These are phyloP conservation scores for Limanda limanda DNA, from an alignment of 2,113 vertebrate genomes.

Conservation along the genomic window DNA sequence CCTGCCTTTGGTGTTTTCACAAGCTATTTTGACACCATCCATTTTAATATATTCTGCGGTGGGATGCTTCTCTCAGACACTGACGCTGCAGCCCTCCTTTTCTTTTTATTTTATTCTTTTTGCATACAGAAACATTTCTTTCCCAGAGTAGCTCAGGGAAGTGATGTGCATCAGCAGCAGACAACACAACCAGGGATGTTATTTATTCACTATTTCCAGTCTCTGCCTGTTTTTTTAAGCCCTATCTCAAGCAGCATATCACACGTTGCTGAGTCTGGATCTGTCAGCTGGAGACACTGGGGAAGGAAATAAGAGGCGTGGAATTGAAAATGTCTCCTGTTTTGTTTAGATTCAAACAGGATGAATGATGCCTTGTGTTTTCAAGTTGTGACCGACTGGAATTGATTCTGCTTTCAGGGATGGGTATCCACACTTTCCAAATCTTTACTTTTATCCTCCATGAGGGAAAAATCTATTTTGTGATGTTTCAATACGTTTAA, in stretches of 20 bases:
- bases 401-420: not conserved
- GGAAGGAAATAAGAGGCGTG: not conserved
- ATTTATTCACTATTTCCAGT: constrained; percentile 39
- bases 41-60: too few relatives aligned
- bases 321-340: constrained; percentile 10
- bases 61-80: too few relatives aligned
- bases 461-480: too few relatives aligned
- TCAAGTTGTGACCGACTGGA: constrained; percentile 12
- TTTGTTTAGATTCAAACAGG: not conserved
- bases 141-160: not conserved
- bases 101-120: too few relatives aligned
- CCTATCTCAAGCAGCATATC: constrained; percentile 9
- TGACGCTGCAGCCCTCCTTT: too few relatives aligned
- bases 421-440: not conserved
- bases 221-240: not conserved
- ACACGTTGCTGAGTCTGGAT: not conserved
- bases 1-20: too few relatives aligned
- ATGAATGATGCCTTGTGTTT: not conserved
- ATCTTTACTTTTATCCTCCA: not conserved
- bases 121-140: not conserved
- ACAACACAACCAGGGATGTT: constrained; percentile 2
- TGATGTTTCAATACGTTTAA: too few relatives aligned
- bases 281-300: constrained; percentile 13
- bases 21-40: too few relatives aligned
- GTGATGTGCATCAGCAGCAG: not conserved